Evolutionary conservation across 2,888 invertebrate genomes (phyloP).

Genomic region (Eurytoma adleriae): DNA sequence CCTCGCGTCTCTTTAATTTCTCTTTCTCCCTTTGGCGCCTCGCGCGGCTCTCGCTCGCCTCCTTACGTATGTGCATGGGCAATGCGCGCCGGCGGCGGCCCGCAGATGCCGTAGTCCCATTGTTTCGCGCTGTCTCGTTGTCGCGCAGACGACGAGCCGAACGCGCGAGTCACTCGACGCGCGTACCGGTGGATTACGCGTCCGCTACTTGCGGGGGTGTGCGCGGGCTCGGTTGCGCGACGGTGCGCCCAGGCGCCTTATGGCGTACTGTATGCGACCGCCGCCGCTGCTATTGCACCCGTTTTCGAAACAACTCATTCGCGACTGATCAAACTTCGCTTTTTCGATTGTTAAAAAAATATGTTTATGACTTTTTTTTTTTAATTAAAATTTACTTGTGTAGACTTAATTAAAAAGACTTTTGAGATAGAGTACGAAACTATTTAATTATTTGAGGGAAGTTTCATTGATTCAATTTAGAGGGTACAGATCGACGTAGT

Average conservation of each 20-base stretch:
- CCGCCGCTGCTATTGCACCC: too few relatives aligned
- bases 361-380: too few relatives aligned
- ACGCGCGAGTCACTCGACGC: constrained; percentile 5
- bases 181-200: background rate
- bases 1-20: constrained; percentile 42
- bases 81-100: background rate
- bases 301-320: too few relatives aligned
- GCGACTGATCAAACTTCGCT: too few relatives aligned
- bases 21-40: constrained; percentile 51
- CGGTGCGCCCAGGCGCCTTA: background rate
- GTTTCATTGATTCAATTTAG: too few relatives aligned
- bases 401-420: too few relatives aligned
- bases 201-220: background rate
- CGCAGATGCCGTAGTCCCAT: constrained; percentile 49
- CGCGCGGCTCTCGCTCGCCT: constrained; percentile 20
- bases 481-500: too few relatives aligned
- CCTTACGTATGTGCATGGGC: constrained; percentile 1
- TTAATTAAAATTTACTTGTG: too few relatives aligned
- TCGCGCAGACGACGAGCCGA: background rate
- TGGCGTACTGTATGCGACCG: too few relatives aligned
- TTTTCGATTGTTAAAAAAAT: too few relatives aligned
- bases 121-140: constrained; percentile 56
- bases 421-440: too few relatives aligned
- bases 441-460: too few relatives aligned
- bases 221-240: background rate